phyloP scores from a whole-genome alignment of 2,888 invertebrate genomes.

The Lysandra bellargus region DNA sequence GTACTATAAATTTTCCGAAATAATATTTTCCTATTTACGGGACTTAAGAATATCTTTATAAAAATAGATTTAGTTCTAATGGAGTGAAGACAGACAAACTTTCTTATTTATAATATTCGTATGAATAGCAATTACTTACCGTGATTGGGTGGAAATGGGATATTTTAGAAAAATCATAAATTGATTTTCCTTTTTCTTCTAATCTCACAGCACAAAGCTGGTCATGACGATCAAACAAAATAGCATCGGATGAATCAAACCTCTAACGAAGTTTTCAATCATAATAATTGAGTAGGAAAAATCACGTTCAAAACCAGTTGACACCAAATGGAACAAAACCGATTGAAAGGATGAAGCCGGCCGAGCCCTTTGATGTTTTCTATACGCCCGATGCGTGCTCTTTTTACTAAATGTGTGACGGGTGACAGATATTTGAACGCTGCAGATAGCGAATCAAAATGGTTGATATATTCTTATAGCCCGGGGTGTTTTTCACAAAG shows the following conservation, averaged over 20 bases:
- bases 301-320: conserved; percentile 4
- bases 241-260: not conserved
- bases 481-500: not conserved
- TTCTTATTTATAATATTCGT: no score
- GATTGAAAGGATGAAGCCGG: conserved; percentile 17
- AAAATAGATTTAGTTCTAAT: no score
- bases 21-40: no score
- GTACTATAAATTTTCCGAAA: no score
- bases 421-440: not conserved
- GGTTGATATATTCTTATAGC: not conserved
- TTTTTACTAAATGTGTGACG: conserved; percentile 1
- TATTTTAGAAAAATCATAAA: not conserved
- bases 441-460: conserved; percentile 4
- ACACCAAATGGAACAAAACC: conserved; percentile 16
- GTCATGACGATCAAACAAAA: not conserved
- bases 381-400: conserved; percentile 18
- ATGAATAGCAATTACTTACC: no score
- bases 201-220: no score
- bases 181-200: not conserved
- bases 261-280: not conserved
- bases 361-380: conserved; percentile 23
- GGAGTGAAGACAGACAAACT: no score
- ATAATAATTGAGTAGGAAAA: not conserved
- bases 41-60: no score
- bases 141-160: no score